Evolutionary conservation across 2,888 invertebrate genomes (phyloP).

Genomic region (Julus scanicus): DNA sequence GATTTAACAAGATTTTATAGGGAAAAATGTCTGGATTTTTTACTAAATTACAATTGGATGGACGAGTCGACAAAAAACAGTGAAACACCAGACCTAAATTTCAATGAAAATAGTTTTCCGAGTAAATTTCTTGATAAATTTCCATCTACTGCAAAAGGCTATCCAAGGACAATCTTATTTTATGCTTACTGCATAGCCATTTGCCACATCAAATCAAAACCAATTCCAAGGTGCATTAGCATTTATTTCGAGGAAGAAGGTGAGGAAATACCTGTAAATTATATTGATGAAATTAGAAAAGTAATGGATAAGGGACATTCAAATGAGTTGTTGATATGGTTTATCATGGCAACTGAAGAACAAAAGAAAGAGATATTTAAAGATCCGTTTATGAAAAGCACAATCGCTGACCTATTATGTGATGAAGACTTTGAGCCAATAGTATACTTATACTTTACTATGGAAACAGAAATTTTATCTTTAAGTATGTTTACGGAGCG

Average conservation of each 20-base stretch:
- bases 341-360: background rate
- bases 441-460: background rate
- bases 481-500: too few species aligned
- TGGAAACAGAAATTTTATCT: too few species aligned
- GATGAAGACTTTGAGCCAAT: background rate
- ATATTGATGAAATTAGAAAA: background rate
- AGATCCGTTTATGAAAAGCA: background rate
- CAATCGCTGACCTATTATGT: background rate
- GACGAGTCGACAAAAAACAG: background rate
- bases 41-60: background rate
- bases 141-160: background rate
- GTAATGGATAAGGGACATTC: background rate
- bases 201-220: background rate
- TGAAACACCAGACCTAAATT: too few species aligned
- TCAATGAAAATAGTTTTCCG: too few species aligned
- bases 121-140: background rate
- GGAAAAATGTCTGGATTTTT: background rate
- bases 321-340: background rate
- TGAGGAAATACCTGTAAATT: background rate
- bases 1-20: background rate
- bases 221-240: background rate
- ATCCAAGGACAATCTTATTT: background rate
- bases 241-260: background rate
- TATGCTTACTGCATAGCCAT: background rate
- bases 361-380: background rate